A percentile compares a stretch with the other conserved stretches of the same genome.
These are phyloP conservation scores for Tiphia femorata DNA, from an alignment of 2,888 invertebrate genomes.

Conservation along the genomic window DNA sequence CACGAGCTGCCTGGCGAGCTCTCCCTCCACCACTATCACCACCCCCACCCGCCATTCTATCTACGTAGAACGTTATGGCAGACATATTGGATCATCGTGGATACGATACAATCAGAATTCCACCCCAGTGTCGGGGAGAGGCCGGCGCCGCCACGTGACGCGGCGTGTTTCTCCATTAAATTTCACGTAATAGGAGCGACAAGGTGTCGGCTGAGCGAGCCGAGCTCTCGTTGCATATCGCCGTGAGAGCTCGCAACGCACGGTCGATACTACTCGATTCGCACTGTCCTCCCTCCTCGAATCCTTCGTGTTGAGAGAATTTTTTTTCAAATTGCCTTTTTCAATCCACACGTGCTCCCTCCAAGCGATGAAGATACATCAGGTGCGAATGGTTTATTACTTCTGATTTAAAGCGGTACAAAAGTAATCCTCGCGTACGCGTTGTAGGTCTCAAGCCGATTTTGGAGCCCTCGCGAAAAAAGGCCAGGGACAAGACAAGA, in stretches of 20 bases:
- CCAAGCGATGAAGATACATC: no score
- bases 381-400: no score
- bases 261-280: no score
- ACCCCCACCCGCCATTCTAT: constrained; percentile 8
- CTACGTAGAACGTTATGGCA: constrained; percentile 48
- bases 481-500: no score
- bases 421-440: constrained; percentile 12
- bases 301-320: no score
- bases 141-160: constrained; percentile 40
- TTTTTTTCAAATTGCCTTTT: no score
- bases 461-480: not conserved
- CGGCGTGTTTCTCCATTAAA: constrained; percentile 57
- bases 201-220: constrained; percentile 45
- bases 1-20: constrained; percentile 12
- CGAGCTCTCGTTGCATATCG: not conserved
- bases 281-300: no score
- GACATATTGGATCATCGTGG: constrained; percentile 61
- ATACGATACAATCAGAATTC: constrained; percentile 62
- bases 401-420: no score
- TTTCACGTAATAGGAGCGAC: constrained; percentile 51
- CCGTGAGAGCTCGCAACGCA: not conserved
- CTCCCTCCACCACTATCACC: not conserved
- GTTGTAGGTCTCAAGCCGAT: not conserved
- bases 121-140: constrained; percentile 38
- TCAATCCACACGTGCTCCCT: no score